Conservation (phyloP, 1,140 invertebrate genomes). For the Diplogasteroides magnus region DNA sequence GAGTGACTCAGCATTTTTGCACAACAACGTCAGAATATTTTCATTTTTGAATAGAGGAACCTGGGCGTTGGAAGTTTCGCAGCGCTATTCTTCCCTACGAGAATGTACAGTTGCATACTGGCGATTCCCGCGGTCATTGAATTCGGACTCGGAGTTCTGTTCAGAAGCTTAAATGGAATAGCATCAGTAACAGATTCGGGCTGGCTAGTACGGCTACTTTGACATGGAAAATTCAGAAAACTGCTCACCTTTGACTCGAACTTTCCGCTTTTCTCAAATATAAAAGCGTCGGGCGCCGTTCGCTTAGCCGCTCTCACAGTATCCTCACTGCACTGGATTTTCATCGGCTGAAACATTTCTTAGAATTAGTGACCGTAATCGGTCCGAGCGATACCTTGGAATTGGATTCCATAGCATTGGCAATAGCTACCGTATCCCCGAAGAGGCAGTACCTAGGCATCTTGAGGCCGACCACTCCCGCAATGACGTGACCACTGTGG, state of each 20-base stretch:
- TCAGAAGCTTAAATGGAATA: too few relatives aligned
- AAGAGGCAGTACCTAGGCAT: constrained; percentile 81
- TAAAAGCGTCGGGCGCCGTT: constrained; percentile 7
- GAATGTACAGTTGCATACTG: not conserved
- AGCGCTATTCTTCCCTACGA: not conserved
- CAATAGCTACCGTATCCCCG: constrained; percentile 25
- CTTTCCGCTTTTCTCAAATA: constrained; percentile 7
- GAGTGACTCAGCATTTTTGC: too few relatives aligned
- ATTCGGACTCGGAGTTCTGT: too few relatives aligned
- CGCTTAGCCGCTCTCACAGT: constrained; percentile 11
- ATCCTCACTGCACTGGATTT: constrained; percentile 15
- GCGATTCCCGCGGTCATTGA: not conserved
- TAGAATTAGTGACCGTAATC: not conserved
- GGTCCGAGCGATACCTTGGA: constrained; percentile 4
- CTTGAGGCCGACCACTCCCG: constrained; percentile 79
- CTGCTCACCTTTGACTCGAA: constrained; percentile 14
- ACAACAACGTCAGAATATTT: too few relatives aligned
- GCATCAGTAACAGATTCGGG: too few relatives aligned
- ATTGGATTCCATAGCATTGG: constrained; percentile 21
- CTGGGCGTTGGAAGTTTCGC: not conserved
- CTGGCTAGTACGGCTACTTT: too few relatives aligned
- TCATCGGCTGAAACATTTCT: constrained; percentile 21
- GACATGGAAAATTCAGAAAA: too few relatives aligned
- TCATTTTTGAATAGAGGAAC: too few relatives aligned
- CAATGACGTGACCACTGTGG: constrained; percentile 72